phyloP scores from a whole-genome alignment of 2,113 vertebrate genomes.

The Vidua macroura region DNA sequence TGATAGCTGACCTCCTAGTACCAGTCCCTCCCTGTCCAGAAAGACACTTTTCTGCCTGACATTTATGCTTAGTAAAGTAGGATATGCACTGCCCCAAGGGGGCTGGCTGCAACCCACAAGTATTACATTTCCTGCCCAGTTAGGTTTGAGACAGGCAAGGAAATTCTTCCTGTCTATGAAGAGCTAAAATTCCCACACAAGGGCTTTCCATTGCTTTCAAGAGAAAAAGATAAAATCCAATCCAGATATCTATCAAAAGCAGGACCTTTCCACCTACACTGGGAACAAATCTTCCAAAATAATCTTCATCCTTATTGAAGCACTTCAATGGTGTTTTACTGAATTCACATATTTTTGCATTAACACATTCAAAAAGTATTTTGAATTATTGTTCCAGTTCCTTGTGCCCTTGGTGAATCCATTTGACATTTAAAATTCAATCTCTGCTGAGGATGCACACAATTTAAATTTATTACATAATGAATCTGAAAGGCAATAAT shows the following conservation, averaged over 20 bases:
- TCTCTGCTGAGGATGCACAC: neutral
- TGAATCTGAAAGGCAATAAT: constrained; percentile 15
- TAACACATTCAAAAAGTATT: neutral
- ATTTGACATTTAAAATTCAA: constrained; percentile 16
- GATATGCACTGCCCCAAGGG: too few relatives aligned
- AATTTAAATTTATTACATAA: constrained; percentile 13
- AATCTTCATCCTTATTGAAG: neutral
- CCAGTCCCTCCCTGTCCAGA: neutral
- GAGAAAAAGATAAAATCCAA: neutral
- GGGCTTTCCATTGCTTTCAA: neutral
- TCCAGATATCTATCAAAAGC: neutral
- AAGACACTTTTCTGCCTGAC: neutral
- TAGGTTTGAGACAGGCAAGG: neutral
- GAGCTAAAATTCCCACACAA: neutral
- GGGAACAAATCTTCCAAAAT: neutral
- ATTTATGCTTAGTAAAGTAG: neutral
- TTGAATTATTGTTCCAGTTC: neutral
- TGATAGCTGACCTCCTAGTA: neutral
- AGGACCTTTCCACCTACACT: neutral
- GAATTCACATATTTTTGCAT: neutral
- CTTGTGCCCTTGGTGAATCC: neutral
- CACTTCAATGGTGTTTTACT: neutral
- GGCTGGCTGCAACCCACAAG: neutral
- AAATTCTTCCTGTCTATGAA: neutral
- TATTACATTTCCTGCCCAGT: neutral